These are phyloP conservation scores for Iguana delicatissima DNA, from an alignment of 2,797 vertebrate species.

Conservation along the genomic window DNA sequence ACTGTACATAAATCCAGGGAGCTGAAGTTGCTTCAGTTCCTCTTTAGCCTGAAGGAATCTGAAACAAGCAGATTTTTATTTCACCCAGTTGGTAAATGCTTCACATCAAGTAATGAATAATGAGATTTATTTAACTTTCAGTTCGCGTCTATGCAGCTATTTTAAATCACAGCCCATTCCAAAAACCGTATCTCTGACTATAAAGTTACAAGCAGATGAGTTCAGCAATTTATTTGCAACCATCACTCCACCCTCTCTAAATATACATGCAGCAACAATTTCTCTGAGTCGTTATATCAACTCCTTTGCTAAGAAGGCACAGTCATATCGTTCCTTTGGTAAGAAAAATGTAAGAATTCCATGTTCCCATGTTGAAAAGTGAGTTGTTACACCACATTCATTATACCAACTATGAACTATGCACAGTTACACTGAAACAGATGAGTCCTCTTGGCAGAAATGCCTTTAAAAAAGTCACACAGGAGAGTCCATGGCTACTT, in stretches of 20 bases:
- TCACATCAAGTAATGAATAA: background rate
- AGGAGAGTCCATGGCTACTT: background rate
- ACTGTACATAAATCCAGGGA: constrained; percentile 97
- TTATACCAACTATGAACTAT: background rate
- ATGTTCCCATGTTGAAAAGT: background rate
- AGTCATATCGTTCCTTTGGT: background rate
- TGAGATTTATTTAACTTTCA: background rate
- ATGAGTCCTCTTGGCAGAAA: background rate
- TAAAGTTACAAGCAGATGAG: background rate
- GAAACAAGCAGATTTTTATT: constrained; percentile 45
- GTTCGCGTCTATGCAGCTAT: background rate
- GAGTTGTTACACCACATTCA: background rate
- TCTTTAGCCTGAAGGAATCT: constrained; percentile 97
- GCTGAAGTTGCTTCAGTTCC: constrained; percentile 92
- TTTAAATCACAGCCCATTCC: background rate
- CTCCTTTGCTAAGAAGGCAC: background rate
- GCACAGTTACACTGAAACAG: background rate
- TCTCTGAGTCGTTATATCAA: background rate
- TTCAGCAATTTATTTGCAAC: background rate
- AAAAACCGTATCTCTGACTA: background rate
- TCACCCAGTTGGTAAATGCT: background rate
- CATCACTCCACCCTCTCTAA: background rate
- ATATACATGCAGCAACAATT: background rate
- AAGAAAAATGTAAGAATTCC: background rate
- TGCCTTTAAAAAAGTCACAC: background rate